phyloP scores from a whole-genome alignment of 2,113 vertebrate genomes.

The Chloropsis cyanopogon region DNA sequence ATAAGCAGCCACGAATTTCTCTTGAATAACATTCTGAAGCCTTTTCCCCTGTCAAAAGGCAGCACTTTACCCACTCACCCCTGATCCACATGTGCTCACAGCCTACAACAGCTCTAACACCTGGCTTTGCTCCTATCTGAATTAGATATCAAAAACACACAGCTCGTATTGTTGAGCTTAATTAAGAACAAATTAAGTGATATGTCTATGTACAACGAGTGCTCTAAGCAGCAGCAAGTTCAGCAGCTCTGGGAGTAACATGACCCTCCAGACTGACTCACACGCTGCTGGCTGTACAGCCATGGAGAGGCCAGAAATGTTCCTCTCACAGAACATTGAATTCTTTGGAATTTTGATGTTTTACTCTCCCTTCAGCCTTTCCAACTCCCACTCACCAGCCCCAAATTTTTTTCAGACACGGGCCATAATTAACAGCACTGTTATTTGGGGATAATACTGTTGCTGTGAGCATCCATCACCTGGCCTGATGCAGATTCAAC shows the following conservation, averaged over 20 bases:
- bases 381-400: slow-evolving; percentile 15
- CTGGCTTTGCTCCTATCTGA: slow-evolving; percentile 7
- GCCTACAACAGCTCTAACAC: neutral
- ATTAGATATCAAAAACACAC: neutral
- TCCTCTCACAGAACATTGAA: neutral
- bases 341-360: neutral
- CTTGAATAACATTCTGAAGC: neutral
- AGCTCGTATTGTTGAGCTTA: neutral
- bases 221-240: neutral
- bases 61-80: neutral
- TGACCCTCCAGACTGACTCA: neutral
- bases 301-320: neutral
- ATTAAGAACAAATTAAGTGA: slow-evolving; percentile 39
- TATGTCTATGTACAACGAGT: neutral
- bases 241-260: neutral
- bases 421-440: neutral
- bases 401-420: neutral
- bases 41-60: neutral
- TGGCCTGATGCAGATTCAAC: neutral
- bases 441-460: neutral
- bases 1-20: neutral
- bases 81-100: neutral
- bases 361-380: neutral
- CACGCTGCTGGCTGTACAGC: neutral
- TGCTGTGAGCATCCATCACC: neutral